Percentiles rank a stretch among this genome's conserved stretches.
phyloP scores from a whole-genome alignment of 2,797 vertebrate genomes.

The Tenualosa ilisha region DNA sequence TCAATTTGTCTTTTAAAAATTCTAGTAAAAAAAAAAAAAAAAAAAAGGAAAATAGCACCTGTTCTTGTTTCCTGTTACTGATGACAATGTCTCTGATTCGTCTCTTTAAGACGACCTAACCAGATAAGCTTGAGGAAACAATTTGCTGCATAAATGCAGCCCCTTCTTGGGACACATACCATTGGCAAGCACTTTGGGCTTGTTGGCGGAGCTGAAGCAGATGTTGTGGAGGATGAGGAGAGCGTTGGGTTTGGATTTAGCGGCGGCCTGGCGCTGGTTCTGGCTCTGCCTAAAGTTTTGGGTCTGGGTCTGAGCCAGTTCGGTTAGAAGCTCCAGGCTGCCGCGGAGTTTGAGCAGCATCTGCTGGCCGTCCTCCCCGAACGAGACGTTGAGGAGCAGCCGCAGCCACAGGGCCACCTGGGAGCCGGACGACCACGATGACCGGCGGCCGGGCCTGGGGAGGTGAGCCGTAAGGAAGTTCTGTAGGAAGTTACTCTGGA shows the following conservation, averaged over 20 bases:
- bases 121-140: too few relatives aligned
- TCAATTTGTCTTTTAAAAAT: too few relatives aligned
- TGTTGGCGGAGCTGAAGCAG: constrained; percentile 88
- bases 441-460: constrained; percentile 75
- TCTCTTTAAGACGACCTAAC: too few relatives aligned
- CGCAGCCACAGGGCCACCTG: constrained; percentile 83
- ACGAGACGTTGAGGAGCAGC: constrained; percentile 85
- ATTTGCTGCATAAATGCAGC: too few relatives aligned
- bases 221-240: constrained; percentile 91
- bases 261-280: constrained; percentile 59
- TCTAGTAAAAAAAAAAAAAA: too few relatives aligned
- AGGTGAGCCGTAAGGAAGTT: constrained; percentile 80
- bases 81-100: too few relatives aligned
- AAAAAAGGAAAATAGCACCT: too few relatives aligned
- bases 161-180: constrained; percentile 69
- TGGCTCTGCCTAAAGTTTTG: constrained; percentile 51
- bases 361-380: constrained; percentile 88
- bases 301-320: constrained; percentile 79
- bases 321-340: constrained; percentile 83
- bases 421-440: constrained; percentile 39
- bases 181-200: constrained; percentile 84
- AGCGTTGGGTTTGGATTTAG: constrained; percentile 59
- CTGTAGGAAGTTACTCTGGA: constrained; percentile 93
- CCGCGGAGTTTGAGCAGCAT: constrained; percentile 86
- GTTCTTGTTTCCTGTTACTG: too few relatives aligned